phyloP scores from a whole-genome alignment of 1,140 invertebrate genomes.

The Trialeurodes vaporariorum region DNA sequence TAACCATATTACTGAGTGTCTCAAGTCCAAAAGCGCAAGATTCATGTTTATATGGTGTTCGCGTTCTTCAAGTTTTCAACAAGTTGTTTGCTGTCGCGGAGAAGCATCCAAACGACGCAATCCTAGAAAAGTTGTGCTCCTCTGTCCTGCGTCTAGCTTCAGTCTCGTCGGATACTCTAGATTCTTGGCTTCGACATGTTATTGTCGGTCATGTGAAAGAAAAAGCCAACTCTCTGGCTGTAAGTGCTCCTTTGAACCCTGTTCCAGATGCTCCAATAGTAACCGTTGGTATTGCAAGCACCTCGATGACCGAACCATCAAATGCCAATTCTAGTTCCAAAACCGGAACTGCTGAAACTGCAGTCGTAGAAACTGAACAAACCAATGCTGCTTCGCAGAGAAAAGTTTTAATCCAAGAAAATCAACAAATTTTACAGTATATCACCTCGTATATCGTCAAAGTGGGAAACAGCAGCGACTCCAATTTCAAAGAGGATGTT shows the following conservation, averaged over 20 bases:
- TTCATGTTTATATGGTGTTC: slow-evolving; percentile 49
- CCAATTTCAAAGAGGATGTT: slow-evolving; percentile 38
- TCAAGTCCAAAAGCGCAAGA: slow-evolving; percentile 51
- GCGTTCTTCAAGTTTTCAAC: slow-evolving; percentile 69
- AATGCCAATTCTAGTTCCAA: background rate
- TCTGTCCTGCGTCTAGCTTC: slow-evolving; percentile 52
- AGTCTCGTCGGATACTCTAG: slow-evolving; percentile 49
- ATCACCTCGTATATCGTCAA: slow-evolving; percentile 63
- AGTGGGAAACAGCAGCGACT: slow-evolving; percentile 35
- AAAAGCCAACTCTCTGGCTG: background rate
- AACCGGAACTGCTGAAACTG: background rate
- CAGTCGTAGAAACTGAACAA: background rate
- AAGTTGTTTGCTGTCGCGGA: slow-evolving; percentile 54
- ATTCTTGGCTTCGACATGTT: slow-evolving; percentile 55
- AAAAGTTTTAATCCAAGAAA: slow-evolving; percentile 42
- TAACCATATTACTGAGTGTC: slow-evolving; percentile 61
- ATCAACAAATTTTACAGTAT: slow-evolving; percentile 56
- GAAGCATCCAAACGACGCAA: slow-evolving; percentile 43
- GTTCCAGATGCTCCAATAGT: background rate
- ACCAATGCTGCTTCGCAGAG: background rate
- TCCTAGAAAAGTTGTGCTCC: slow-evolving; percentile 53
- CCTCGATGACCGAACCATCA: background rate
- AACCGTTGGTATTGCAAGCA: background rate
- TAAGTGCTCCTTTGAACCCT: background rate
- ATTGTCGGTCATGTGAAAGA: slow-evolving; percentile 39